These are phyloP conservation scores for Columba livia DNA, from an alignment of 2,113 vertebrate species.

Conservation along the genomic window DNA sequence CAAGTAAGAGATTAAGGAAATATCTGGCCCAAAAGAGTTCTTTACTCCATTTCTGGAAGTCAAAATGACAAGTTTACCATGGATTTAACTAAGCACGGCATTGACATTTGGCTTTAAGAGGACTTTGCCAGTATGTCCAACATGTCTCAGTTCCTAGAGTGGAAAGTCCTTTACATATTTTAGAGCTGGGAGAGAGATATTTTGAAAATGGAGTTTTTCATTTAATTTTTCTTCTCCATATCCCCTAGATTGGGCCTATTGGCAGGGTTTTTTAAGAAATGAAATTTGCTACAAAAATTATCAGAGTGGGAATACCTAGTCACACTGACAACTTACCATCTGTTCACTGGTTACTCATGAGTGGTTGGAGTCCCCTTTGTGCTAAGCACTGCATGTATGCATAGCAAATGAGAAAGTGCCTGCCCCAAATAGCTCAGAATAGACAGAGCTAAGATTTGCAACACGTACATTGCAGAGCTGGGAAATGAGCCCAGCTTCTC, in stretches of 20 bases:
- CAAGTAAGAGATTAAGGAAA: conserved; percentile 21
- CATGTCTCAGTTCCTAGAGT: background rate
- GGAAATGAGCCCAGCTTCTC: background rate
- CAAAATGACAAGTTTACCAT: background rate
- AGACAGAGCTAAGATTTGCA: background rate
- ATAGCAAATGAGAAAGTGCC: conserved; percentile 27
- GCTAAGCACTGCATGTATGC: background rate
- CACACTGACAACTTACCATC: conserved; percentile 32
- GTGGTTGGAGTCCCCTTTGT: conserved; percentile 15
- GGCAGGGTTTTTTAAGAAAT: background rate
- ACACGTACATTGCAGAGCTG: background rate
- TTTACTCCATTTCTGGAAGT: background rate
- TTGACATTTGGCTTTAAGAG: background rate
- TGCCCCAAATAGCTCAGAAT: conserved; percentile 10
- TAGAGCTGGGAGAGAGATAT: background rate
- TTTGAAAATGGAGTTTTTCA: background rate
- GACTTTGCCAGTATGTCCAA: background rate
- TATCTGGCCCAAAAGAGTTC: background rate
- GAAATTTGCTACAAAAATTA: background rate
- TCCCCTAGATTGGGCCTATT: background rate
- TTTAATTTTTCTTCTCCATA: background rate
- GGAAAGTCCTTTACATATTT: background rate
- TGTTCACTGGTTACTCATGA: conserved; percentile 31
- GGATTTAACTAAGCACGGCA: background rate
- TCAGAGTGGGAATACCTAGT: conserved; percentile 9